Evolutionary conservation across 2,888 invertebrate species (phyloP).

Genomic region (Hartigia nigra): DNA sequence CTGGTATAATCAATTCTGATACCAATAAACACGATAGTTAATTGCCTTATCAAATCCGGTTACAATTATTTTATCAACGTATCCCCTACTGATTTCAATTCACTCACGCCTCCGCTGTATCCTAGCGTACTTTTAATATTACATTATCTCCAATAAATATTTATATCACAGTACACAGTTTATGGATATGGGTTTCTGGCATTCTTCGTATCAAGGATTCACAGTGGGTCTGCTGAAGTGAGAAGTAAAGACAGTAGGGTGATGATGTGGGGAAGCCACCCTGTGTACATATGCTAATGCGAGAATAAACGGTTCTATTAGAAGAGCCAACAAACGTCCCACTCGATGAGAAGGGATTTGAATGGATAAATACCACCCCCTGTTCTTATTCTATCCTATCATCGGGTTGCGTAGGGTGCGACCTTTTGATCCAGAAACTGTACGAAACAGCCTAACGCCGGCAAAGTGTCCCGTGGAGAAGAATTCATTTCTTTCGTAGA

Average conservation of each 20-base stretch:
- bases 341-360: constrained; percentile 61
- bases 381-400: constrained; percentile 26
- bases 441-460: neutral
- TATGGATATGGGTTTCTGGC: neutral
- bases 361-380: constrained; percentile 58
- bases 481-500: neutral
- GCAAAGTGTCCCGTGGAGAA: neutral
- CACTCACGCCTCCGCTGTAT: neutral
- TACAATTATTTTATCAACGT: neutral
- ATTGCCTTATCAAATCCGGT: neutral
- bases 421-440: constrained; percentile 46
- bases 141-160: neutral
- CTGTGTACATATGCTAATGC: constrained; percentile 59
- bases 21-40: neutral
- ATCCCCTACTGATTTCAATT: neutral
- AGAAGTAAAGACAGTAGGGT: neutral
- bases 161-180: neutral
- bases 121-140: neutral
- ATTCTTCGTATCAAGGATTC: neutral
- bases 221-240: neutral
- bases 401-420: constrained; percentile 41
- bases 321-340: constrained; percentile 61
- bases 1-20: neutral
- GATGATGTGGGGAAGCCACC: neutral
- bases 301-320: constrained; percentile 63